Evolutionary conservation across 2,113 vertebrate genomes (phyloP).

Genomic region (Leucosticte australis): DNA sequence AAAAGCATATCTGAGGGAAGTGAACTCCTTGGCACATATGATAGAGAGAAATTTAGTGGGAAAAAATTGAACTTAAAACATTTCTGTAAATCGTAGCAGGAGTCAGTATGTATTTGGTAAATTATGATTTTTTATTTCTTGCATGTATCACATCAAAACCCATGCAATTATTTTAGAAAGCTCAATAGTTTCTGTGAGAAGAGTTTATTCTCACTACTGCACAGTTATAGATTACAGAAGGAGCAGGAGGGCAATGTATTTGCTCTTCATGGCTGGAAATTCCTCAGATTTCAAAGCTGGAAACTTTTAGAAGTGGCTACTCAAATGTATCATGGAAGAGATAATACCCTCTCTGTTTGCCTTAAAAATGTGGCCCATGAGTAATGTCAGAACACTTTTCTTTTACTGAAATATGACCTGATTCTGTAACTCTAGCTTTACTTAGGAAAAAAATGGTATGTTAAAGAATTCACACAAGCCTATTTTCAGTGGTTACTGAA

Average conservation of each 20-base stretch:
- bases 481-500: slow-evolving; percentile 21
- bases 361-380: slow-evolving; percentile 41
- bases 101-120: background rate
- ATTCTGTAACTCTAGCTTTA: slow-evolving; percentile 53
- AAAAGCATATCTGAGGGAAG: background rate
- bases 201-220: background rate
- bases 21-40: background rate
- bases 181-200: background rate
- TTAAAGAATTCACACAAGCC: slow-evolving; percentile 8
- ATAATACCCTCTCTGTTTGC: slow-evolving; percentile 56
- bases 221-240: slow-evolving; percentile 4
- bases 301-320: slow-evolving; percentile 56
- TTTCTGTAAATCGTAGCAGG: background rate
- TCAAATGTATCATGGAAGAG: slow-evolving; percentile 40
- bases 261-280: slow-evolving; percentile 20
- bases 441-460: background rate
- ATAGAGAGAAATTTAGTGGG: background rate
- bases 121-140: background rate
- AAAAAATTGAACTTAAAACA: background rate
- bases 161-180: background rate
- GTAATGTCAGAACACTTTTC: slow-evolving; percentile 37
- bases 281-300: slow-evolving; percentile 50
- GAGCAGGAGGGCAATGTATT: background rate
- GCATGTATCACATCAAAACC: background rate
- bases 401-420: slow-evolving; percentile 20